Base-by-base conservation (phyloP, 2,888 invertebrate genomes). In the Idaea straminata region DNA sequence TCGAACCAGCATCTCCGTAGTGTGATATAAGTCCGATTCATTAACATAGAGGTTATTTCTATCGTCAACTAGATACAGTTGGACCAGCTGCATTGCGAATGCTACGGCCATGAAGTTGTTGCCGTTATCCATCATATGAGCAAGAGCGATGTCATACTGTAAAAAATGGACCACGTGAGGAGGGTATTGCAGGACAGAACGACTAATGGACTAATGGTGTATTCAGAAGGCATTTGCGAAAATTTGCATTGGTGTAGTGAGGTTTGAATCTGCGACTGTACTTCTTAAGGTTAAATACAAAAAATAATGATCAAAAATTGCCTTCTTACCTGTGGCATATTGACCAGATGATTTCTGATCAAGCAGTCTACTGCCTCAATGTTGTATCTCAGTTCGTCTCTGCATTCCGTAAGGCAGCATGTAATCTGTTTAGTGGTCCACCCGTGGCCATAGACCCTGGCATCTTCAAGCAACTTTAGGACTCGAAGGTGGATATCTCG, bases 351-450 rank as follows among this genome's bases (percentile, higher is more conserved):
- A 61, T 96, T 95, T 69, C 97, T 95, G 68, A 99, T 96, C 34
- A 99, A 93, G 67, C 96, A 95, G 83, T 99, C 98, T 2, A 99
- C 95, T 0, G 98, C 98, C 76, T 99, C 99, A 62, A 98, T 94
- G 83, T 98, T 99, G 88, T 97, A 99, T 71, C 96, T 95, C 67
- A 95, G 94, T 65, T 99, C 98, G 71, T 98, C 98, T 57, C 98
- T 95, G 80, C 97, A 96, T 77, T 99, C 98, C 3, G 96, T 96
- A 72, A 98, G 92, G 81, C 94, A 97, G 90, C 97, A 95, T 0
- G 98, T 98, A 10, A 98, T 96, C 72, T 98, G 96, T 79, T 98
- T 97, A 74, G 97, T 97, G 0, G 98, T 97, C 96, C 98, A 98
- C 64, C 96, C 95, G 78, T 96, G 96, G 0, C 98, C 98, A 80